Evolutionary conservation across 2,113 vertebrate genomes (phyloP).

Genomic region (Romanogobio albipinnatus): DNA sequence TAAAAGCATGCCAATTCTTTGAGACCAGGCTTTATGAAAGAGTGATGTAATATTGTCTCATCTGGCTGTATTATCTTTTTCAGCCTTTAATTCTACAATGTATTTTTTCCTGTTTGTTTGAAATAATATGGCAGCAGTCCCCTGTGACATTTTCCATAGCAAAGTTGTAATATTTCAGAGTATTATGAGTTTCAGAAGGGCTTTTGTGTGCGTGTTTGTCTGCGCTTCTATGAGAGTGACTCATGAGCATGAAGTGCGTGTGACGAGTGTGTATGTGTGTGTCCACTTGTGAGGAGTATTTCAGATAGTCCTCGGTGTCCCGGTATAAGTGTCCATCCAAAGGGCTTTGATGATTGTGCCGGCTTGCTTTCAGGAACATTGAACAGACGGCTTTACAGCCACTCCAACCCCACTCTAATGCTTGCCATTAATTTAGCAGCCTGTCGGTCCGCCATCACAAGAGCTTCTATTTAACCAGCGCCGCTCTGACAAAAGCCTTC

Average conservation of each 20-base stretch:
- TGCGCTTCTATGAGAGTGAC: background rate
- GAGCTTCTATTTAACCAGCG: constrained; percentile 54
- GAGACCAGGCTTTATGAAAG: background rate
- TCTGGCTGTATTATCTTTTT: background rate
- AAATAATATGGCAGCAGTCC: background rate
- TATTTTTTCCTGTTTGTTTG: background rate
- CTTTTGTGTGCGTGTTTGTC: background rate
- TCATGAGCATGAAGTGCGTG: constrained; percentile 11
- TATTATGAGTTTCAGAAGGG: background rate
- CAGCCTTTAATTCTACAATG: background rate
- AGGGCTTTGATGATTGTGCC: constrained; percentile 51
- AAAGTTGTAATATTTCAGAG: background rate
- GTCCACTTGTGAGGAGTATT: constrained; percentile 27
- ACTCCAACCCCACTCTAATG: constrained; percentile 65
- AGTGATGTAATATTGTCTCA: background rate
- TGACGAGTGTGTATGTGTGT: background rate
- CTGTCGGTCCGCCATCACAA: constrained; percentile 59
- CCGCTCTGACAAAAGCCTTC: constrained; percentile 27
- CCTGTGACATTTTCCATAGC: background rate
- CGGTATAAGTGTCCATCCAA: constrained; percentile 12
- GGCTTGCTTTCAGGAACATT: constrained; percentile 26
- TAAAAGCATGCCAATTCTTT: background rate
- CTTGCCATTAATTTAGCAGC: constrained; percentile 60
- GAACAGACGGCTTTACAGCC: constrained; percentile 38
- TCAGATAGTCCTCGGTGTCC: constrained; percentile 6